Evolutionary conservation across 2,888 invertebrate species (phyloP), one percentile per base, ranked within the genome.

Genomic region (Epicampocera succincta): DNA sequence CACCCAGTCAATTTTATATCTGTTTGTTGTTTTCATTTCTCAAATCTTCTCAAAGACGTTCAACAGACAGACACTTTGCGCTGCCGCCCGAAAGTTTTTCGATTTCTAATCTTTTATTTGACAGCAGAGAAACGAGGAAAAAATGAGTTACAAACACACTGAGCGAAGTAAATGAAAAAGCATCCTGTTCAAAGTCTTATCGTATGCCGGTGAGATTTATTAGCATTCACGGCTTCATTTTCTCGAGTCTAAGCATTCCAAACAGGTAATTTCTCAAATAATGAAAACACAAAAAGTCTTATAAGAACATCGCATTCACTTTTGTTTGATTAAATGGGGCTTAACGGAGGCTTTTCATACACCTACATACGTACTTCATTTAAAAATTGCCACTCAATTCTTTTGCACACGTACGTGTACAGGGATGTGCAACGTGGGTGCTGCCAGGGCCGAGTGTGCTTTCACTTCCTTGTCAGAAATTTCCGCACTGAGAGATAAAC

Each of bases 241-340:
- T 56, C 85, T 86, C 86, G 84, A 87, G 84, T 86, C 85, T 85
- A 85, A 72, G 83, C 68, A 77, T 73, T 83, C 83, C 72, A 84
- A 84, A 65, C 52, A 85, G 84, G 86, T 85, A 82, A 88, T 88
- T 88, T 88, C 89, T 88, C 87, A 88, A 80, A 83, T 33, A 69
- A 50, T 15, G n/a, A 58, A 52, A 69, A 44, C 15, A 17, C 29
- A 17, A 60, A 50, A 46, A 25, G 25, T 38, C 12, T 15, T 29
- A 61, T 21, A 46, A 60, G n/a, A 63, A 71, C 61, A 69, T 69
- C 21, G 66, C 79, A 78, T 80, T 84, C 80, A 86, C 84, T 88
- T 88, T 88, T 88, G 87, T 87, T 88, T 88, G 87, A 89, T 88
- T 88, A 89, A 88, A 88, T 87, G 87, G 86, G 85, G 89, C 89